Base-by-base conservation (phyloP, 2,888 invertebrate genomes). In the Epiblema foenella region DNA sequence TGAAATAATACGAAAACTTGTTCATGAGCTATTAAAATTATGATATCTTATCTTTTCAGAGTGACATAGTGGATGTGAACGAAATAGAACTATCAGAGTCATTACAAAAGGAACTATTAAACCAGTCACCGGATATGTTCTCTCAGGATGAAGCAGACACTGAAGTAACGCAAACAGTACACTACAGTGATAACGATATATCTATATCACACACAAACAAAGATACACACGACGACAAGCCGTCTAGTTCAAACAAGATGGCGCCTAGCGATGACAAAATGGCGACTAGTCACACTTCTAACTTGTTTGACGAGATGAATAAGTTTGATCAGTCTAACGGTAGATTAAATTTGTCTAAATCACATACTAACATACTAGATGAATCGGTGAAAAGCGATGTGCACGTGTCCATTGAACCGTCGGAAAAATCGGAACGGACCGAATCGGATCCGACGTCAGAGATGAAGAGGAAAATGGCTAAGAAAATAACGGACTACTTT, bases 401-500 rank as follows among this genome's bases (percentile, higher is more conserved):
- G 9, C 79, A 77, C 46, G 62, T 65, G 0, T 65, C 78, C 33
- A 76, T 73, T 76, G 80, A 78, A 63, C 74, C 49, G 8, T 75
- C 77, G 12, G 75, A 74, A 1, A 79, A 75, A 54, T 75, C 82
- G 12, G 46, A 46, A 4, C 42, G 42, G 20, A 8, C 9, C 15
- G 20, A 9, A 15, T 71, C 78, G 8, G 85, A 86, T 7, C 69
- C 86, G 0, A 73, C 84, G 0, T 73, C 83, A 4, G 88, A 89
- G 46, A 74, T 81, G 0, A 91, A 91, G 75, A 91, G 85, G 77
- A 89, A 81, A 75, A 80, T 88, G 9, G 79, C 83, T 10, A 88
- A 78, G 66, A 91, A 90, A 84, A 93, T 93, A 29, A 92, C 93
- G 0, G 91, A 93, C 77, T 93, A 91, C 76, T 93, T 92, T 73